Conservation (phyloP, 2,888 invertebrate species). For the Vannuccia rotundouncinata region DNA sequence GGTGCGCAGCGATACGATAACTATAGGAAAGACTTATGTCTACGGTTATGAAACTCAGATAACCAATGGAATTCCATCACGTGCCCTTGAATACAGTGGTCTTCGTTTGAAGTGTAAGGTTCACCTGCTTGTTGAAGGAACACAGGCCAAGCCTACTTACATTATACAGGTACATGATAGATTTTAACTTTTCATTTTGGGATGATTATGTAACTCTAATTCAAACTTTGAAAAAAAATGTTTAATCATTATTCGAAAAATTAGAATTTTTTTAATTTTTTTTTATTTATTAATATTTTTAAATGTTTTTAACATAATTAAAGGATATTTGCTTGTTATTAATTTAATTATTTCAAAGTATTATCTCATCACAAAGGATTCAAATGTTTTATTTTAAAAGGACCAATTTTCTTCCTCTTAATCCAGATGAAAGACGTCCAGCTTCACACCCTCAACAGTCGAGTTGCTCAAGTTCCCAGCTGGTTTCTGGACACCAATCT, state of each 20-base stretch:
- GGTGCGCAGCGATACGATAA: neutral
- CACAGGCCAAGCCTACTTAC: neutral
- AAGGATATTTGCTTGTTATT: no score
- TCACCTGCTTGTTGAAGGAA: neutral
- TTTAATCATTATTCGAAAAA: no score
- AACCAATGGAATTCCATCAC: neutral
- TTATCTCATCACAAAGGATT: no score
- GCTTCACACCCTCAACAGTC: neutral
- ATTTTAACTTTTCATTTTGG: neutral
- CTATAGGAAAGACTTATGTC: neutral
- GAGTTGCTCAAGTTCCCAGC: neutral
- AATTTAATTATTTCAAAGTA: no score
- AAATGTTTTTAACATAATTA: no score
- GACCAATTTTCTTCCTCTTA: no score
- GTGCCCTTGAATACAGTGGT: neutral
- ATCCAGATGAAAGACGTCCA: neutral
- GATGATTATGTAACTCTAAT: no score
- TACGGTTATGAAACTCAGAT: neutral
- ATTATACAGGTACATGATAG: neutral
- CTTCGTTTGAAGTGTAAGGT: neutral
- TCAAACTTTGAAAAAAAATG: no score
- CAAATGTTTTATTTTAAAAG: no score
- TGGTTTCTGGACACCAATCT: neutral
- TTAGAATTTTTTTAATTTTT: no score
- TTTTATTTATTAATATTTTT: no score